A percentile compares a stretch with the other conserved stretches of the same genome.
Evolutionary conservation across 2,888 invertebrate genomes (phyloP).

Genomic region (Agriotes lineatus): DNA sequence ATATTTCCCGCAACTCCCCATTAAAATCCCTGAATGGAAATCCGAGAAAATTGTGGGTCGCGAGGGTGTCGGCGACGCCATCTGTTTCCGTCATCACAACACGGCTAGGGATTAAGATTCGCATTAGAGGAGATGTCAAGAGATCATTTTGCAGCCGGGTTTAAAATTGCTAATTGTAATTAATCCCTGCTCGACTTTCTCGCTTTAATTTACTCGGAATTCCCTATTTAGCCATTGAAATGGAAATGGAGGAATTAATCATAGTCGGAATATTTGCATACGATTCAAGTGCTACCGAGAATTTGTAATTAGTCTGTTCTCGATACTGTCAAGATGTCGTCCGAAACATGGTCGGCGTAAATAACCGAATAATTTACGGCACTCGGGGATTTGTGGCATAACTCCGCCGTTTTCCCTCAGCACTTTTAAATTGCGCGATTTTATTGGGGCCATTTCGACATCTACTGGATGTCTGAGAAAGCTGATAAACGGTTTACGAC

Average conservation of each 20-base stretch:
- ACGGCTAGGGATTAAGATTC: conserved; percentile 48
- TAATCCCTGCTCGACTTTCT: conserved; percentile 41
- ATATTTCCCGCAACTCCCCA: conserved; percentile 28
- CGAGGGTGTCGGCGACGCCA: conserved; percentile 42
- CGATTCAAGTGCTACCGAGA: not conserved
- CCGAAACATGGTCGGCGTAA: not conserved
- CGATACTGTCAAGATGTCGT: not conserved
- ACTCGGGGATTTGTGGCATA: not conserved
- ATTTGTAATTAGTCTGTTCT: conserved; percentile 12
- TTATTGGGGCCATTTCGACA: too few relatives aligned
- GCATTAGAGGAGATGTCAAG: conserved; percentile 49
- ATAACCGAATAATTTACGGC: not conserved
- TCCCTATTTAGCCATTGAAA: conserved; percentile 20
- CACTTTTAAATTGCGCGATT: not conserved
- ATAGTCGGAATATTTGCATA: conserved; percentile 23
- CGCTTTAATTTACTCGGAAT: conserved; percentile 28
- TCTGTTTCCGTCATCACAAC: conserved; percentile 52
- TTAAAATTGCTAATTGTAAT: conserved; percentile 52
- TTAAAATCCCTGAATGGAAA: conserved; percentile 33
- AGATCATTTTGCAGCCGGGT: conserved; percentile 48
- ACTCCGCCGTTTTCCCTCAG: not conserved
- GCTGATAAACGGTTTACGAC: too few relatives aligned
- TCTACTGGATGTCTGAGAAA: too few relatives aligned
- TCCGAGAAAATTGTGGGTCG: conserved; percentile 26
- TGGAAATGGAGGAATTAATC: conserved; percentile 27